A percentile compares a stretch with the other conserved stretches of the same genome.
These are phyloP conservation scores for Acropora tenuis DNA, from an alignment of 64 coral and sea anemone genomes.

Conservation along the genomic window DNA sequence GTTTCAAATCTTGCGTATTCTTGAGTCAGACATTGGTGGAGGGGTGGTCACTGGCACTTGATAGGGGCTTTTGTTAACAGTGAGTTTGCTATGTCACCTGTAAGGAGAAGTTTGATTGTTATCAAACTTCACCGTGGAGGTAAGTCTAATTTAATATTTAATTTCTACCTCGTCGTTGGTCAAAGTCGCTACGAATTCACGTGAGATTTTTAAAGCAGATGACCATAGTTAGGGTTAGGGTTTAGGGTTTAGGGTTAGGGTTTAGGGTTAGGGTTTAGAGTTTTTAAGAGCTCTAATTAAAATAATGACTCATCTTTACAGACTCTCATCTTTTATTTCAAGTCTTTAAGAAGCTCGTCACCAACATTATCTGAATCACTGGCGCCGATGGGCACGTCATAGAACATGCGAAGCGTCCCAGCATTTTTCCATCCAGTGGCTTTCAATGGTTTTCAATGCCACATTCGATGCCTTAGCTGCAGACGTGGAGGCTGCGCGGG, in stretches of 20 bases:
- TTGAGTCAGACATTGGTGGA: too few relatives aligned
- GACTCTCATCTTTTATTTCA: too few relatives aligned
- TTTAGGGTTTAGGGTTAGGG: too few relatives aligned
- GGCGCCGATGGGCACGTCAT: constrained; percentile 27
- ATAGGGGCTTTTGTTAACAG: too few relatives aligned
- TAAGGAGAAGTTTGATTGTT: too few relatives aligned
- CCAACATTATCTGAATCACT: constrained; percentile 34
- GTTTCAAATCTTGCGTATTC: too few relatives aligned
- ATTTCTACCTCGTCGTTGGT: background rate
- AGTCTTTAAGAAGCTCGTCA: background rate
- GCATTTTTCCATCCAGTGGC: background rate
- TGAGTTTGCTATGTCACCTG: too few relatives aligned
- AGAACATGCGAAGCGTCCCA: constrained; percentile 47
- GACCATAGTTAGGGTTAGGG: background rate
- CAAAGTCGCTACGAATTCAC: background rate
- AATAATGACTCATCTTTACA: too few relatives aligned
- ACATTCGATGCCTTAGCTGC: constrained; percentile 36
- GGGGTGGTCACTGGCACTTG: too few relatives aligned
- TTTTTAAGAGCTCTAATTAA: background rate
- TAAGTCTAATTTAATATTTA: too few relatives aligned
- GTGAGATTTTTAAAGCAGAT: constrained; percentile 9
- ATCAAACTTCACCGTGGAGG: too few relatives aligned
- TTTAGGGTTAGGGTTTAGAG: too few relatives aligned
- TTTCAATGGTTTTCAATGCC: background rate
- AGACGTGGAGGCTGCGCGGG: constrained; percentile 43